Conservation (phyloP, 1,140 invertebrate genomes). For the Drosophila santomea region DNA sequence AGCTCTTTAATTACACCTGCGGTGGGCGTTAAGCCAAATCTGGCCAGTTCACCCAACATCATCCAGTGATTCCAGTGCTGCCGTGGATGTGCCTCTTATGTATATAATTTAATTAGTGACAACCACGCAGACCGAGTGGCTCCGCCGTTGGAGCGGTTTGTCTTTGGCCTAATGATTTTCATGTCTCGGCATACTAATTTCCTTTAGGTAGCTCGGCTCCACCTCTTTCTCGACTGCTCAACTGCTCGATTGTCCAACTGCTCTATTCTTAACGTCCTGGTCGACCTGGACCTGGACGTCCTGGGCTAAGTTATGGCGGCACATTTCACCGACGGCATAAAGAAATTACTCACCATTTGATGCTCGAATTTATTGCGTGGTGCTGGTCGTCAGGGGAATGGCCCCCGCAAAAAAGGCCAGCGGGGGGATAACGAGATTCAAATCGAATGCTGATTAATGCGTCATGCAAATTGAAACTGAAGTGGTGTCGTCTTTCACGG, state of each 20-base stretch:
- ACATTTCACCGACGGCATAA: slow-evolving; percentile 58
- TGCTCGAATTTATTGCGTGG: slow-evolving; percentile 70
- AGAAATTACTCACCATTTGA: slow-evolving; percentile 77
- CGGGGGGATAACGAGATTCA: slow-evolving; percentile 70
- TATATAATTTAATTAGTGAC: slow-evolving; percentile 78
- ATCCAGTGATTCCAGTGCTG: neutral
- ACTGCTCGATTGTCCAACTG: neutral
- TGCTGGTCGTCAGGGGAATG: slow-evolving; percentile 35
- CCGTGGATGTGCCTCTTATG: slow-evolving; percentile 37
- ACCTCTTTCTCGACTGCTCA: neutral
- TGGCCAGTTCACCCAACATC: slow-evolving; percentile 7
- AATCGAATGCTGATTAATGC: slow-evolving; percentile 77
- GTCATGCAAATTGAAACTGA: slow-evolving; percentile 74
- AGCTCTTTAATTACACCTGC: slow-evolving; percentile 74
- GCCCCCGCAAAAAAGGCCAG: slow-evolving; percentile 1
- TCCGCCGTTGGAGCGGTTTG: slow-evolving; percentile 27
- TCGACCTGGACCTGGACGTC: neutral
- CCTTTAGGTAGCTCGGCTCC: slow-evolving; percentile 37
- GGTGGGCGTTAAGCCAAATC: slow-evolving; percentile 42
- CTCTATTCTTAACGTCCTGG: slow-evolving; percentile 18
- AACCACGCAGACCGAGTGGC: slow-evolving; percentile 41
- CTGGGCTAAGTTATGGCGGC: slow-evolving; percentile 63
- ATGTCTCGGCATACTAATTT: slow-evolving; percentile 76
- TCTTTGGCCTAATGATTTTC: slow-evolving; percentile 68
- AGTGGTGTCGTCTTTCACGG: slow-evolving; percentile 32